Evolutionary conservation across 92 coral and sea anemone species (phyloP).

Genomic region (Siderastrea radians): DNA sequence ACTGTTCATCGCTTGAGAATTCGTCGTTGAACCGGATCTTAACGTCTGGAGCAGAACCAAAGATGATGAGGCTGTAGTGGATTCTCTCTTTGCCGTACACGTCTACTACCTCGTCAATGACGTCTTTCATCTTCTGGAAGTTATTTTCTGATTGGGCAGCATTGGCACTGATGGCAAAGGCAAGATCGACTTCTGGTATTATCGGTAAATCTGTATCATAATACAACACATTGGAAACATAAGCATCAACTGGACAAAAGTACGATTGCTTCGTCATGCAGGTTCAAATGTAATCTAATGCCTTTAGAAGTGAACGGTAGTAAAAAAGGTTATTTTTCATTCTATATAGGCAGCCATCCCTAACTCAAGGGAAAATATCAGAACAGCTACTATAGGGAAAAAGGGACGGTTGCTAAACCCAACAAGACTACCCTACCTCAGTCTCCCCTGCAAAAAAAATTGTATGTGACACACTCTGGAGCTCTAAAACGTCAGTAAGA

Average conservation of each 20-base stretch:
- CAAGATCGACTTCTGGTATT: constrained; percentile 79
- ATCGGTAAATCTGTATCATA: constrained; percentile 51
- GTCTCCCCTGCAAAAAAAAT: no score
- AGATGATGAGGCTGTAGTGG: constrained; percentile 64
- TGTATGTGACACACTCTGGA: no score
- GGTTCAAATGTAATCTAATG: no score
- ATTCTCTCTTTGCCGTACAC: constrained; percentile 59
- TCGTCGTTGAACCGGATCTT: constrained; percentile 42
- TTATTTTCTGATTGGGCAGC: constrained; percentile 63
- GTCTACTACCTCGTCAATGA: constrained; percentile 63
- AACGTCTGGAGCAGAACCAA: constrained; percentile 51
- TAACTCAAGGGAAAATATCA: no score
- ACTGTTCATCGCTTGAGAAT: constrained; percentile 55
- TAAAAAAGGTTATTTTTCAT: no score
- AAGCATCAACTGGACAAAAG: background rate
- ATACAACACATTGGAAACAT: background rate
- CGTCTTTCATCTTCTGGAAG: constrained; percentile 71
- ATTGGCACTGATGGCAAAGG: constrained; percentile 83
- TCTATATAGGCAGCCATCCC: no score
- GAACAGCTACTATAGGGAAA: no score
- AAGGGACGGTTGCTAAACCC: no score
- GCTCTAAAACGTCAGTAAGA: no score
- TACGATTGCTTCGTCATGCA: background rate
- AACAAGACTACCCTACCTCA: no score
- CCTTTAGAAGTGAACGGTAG: no score